These are phyloP conservation scores for Mimumesa dahlbomi DNA, from an alignment of 2,888 invertebrate genomes.

Conservation along the genomic window DNA sequence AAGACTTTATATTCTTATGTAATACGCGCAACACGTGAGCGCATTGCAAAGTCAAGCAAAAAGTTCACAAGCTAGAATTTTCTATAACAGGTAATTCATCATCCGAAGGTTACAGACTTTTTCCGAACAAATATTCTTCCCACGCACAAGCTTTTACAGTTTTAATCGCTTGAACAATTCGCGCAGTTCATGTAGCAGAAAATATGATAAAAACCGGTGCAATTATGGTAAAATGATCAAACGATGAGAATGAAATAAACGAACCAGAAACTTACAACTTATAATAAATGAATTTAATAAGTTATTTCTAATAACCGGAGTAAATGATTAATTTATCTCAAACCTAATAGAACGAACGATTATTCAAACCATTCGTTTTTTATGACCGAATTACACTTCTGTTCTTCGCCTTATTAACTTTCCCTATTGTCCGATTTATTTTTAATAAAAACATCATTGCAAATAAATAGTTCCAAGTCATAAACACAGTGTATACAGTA, in stretches of 20 bases:
- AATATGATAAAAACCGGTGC: neutral
- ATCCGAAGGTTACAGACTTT: conserved; percentile 6
- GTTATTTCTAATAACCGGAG: too few relatives aligned
- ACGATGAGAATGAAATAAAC: neutral
- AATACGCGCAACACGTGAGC: conserved; percentile 40
- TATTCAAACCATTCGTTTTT: too few relatives aligned
- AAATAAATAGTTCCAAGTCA: too few relatives aligned
- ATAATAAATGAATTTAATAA: too few relatives aligned
- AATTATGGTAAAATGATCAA: too few relatives aligned
- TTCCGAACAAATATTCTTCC: neutral
- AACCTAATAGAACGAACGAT: too few relatives aligned
- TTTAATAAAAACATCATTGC: too few relatives aligned
- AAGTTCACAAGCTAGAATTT: conserved; percentile 18
- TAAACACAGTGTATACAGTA: too few relatives aligned
- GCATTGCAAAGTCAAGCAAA: conserved; percentile 9
- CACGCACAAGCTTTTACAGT: neutral
- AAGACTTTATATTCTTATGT: conserved; percentile 21
- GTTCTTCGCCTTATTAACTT: too few relatives aligned
- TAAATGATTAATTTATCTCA: too few relatives aligned
- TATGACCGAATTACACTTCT: too few relatives aligned
- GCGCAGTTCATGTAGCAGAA: neutral
- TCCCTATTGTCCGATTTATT: too few relatives aligned
- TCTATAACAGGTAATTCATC: conserved; percentile 16
- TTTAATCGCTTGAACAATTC: neutral
- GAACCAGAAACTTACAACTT: neutral